These are phyloP conservation scores for Bubo bubo DNA, from an alignment of 2,113 vertebrate species.

Conservation along the genomic window DNA sequence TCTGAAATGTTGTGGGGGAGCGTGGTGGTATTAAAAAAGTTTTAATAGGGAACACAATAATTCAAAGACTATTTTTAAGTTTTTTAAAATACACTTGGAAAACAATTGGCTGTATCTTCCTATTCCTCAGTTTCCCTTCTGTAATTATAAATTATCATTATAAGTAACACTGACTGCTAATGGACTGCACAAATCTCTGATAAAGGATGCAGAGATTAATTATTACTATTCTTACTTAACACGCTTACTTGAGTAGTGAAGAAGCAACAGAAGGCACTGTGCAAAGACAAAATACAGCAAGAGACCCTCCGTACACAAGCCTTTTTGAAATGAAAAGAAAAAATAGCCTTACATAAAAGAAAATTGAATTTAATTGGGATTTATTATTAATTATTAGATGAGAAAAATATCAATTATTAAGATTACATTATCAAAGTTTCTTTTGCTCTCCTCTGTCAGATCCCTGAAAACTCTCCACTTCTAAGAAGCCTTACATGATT, in stretches of 20 bases:
- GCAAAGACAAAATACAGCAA: slow-evolving; percentile 9
- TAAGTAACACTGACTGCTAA: neutral
- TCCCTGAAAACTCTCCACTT: neutral
- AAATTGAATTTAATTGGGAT: slow-evolving; percentile 1
- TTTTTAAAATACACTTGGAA: neutral
- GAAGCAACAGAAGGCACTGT: neutral
- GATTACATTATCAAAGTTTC: slow-evolving; percentile 29
- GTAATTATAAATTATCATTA: neutral
- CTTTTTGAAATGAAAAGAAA: neutral
- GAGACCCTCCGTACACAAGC: neutral
- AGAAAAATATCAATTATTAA: slow-evolving; percentile 47
- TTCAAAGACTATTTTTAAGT: neutral
- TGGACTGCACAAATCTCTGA: neutral
- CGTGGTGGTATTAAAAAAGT: neutral
- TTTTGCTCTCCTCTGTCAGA: slow-evolving; percentile 11
- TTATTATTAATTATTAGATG: slow-evolving; percentile 26
- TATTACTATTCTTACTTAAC: neutral
- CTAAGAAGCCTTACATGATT: neutral
- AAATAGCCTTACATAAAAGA: neutral
- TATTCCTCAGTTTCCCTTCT: neutral
- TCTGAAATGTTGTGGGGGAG: rapidly evolving
- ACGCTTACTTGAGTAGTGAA: neutral
- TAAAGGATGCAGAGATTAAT: slow-evolving; percentile 1
- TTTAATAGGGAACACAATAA: neutral
- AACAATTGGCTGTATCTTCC: neutral